Evolutionary conservation across 2,113 vertebrate genomes (phyloP), one percentile per base, ranked within the genome.

Genomic region (Notothenia rossii): DNA sequence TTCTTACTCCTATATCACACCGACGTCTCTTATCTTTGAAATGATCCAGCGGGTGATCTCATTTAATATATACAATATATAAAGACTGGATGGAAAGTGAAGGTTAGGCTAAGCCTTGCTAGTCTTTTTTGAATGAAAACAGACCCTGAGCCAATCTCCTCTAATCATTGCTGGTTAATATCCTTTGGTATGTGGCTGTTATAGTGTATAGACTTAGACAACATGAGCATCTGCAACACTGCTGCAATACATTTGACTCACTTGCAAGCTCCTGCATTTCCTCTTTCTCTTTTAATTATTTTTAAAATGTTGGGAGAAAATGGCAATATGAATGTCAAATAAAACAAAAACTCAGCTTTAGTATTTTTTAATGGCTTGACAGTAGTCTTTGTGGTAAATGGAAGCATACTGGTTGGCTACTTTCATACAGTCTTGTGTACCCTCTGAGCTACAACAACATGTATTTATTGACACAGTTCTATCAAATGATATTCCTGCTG

Each of bases 81-180:
- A 73, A 74, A 62, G 67, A 25, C 48, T 76, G 71, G 49, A 63
- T 50, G 69, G 50, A 69, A 75, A 78, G 77, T 58, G 77, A 81
- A 69, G 59, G 46, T 60, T 81, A 69, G 59, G 46, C 60, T 81
- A 70, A 73, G 63, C 1, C 66, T 55, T 10, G 59, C 53, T 45
- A 0, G 29, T 20, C 13, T 12, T 58, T 46, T 60, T 36, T 76
- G 66, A 86, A 77, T 85, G 68, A 72, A 67, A 73, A 72, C 25
- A 18, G 25, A 18, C 25, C 20, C 29, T 2, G 48, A 77, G 33
- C 66, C 61, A 79, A 66, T 77, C 77, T 81, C 49, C 45, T 75
- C 65, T 81, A 45, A 68, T 79, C 71, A 29, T 20, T 25, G 12
- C 25, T 18, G 60, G 6, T 72, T 85, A 65, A 82, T 75, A 65